A percentile compares a stretch with the other conserved stretches of the same genome.
phyloP scores from a whole-genome alignment of 2,888 invertebrate species.

The Eilema depressum region DNA sequence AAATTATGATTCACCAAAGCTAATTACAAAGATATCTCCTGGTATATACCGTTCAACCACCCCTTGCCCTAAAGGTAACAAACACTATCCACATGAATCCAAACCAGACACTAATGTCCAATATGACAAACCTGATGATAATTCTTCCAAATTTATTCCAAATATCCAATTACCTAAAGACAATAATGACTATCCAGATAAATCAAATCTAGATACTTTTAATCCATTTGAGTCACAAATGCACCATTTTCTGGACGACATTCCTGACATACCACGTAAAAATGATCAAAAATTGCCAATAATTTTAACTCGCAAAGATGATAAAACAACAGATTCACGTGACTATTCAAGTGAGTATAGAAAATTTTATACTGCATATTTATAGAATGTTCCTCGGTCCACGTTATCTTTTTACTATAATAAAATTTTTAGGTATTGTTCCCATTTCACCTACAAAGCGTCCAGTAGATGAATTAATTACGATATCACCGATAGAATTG shows the following conservation, averaged over 20 bases:
- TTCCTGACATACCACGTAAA: slow-evolving; percentile 1
- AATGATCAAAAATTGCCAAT: background rate
- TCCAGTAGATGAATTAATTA: slow-evolving; percentile 22
- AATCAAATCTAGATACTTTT: background rate
- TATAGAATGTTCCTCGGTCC: background rate
- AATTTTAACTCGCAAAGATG: background rate
- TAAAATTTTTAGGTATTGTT: background rate
- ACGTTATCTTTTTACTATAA: background rate
- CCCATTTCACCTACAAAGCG: background rate
- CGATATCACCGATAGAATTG: slow-evolving; percentile 42
- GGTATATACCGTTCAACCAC: slow-evolving; percentile 9
- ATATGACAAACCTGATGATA: background rate
- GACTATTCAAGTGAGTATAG: slow-evolving; percentile 9
- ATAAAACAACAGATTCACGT: background rate
- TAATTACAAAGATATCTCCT: slow-evolving; percentile 6
- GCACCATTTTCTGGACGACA: background rate
- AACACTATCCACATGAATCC: background rate
- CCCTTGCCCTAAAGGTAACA: background rate
- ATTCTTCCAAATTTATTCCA: background rate
- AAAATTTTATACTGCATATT: background rate
- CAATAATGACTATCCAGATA: background rate
- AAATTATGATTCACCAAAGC: background rate
- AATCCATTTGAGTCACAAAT: background rate
- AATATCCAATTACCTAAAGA: background rate
- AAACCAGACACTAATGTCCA: background rate